Conservation (phyloP, 2,113 vertebrate species). For the Ceyx margarethae region DNA sequence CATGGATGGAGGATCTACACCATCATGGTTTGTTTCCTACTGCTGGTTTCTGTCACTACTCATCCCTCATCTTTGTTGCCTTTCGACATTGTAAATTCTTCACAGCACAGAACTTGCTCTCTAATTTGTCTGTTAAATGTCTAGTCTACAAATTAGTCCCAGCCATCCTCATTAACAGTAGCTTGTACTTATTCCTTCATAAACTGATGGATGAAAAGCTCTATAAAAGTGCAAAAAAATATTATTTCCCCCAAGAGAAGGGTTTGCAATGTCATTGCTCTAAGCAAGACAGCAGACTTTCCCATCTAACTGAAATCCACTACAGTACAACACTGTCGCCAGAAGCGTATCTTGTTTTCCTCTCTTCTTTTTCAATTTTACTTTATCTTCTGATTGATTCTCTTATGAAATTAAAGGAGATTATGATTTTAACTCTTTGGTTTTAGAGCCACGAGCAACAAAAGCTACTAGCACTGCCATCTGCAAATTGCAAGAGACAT, state of each 20-base stretch:
- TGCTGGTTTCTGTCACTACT: not conserved
- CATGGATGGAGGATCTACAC: not conserved
- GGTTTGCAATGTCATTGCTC: constrained; percentile 48
- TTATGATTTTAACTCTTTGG: constrained; percentile 44
- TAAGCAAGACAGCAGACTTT: constrained; percentile 21
- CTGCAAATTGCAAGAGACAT: constrained; percentile 38
- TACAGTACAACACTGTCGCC: not conserved
- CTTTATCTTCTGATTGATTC: constrained; percentile 44
- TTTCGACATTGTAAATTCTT: not conserved
- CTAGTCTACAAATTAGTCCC: constrained; percentile 39
- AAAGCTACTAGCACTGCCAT: not conserved
- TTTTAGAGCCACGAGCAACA: not conserved
- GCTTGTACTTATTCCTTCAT: constrained; percentile 46
- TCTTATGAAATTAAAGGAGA: constrained; percentile 43
- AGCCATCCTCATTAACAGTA: constrained; percentile 42
- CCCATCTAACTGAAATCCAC: constrained; percentile 34
- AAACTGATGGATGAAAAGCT: constrained; percentile 50
- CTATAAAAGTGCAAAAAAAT: not conserved
- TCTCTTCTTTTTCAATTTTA: not conserved
- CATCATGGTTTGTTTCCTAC: constrained; percentile 1
- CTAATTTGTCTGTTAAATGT: constrained; percentile 50
- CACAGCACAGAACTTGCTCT: not conserved
- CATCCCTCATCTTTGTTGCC: constrained; percentile 45
- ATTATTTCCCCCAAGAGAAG: constrained; percentile 38
- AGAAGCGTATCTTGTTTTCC: constrained; percentile 31